Evolutionary conservation across 2,888 invertebrate genomes (phyloP).

Genomic region (Quadroppia sp.): DNA sequence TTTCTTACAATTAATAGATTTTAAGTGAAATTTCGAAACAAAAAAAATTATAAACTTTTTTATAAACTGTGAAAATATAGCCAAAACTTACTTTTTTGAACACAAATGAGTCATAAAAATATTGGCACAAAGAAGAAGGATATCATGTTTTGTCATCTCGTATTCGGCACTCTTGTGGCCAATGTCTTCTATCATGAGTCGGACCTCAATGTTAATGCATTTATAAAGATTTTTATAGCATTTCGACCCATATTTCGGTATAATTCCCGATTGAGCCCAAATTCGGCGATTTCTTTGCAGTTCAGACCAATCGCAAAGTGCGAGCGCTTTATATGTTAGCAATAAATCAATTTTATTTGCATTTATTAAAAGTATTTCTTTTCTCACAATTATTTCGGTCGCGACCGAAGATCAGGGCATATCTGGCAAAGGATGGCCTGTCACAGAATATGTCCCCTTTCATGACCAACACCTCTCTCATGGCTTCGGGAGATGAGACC

Average conservation of each 20-base stretch:
- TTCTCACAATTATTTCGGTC: constrained; percentile 80
- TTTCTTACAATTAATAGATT: no score
- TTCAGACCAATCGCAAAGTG: constrained; percentile 80
- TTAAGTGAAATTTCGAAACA: no score
- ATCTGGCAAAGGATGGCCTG: constrained; percentile 73
- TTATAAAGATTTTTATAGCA: constrained; percentile 28
- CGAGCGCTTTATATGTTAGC: constrained; percentile 61
- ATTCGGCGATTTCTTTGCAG: constrained; percentile 73
- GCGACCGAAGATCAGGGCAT: constrained; percentile 75
- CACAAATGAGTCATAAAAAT: constrained; percentile 75
- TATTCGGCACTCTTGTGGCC: not conserved
- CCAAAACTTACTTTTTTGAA: constrained; percentile 11
- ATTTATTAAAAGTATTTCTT: no score
- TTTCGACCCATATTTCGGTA: constrained; percentile 39
- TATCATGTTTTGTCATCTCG: constrained; percentile 63
- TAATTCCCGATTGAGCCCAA: constrained; percentile 58
- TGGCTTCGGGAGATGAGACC: constrained; percentile 45
- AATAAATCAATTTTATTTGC: not conserved
- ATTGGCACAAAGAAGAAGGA: constrained; percentile 71
- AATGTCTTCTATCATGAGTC: not conserved
- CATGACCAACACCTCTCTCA: constrained; percentile 49
- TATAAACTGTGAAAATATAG: not conserved
- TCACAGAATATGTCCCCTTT: constrained; percentile 74
- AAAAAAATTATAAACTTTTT: not conserved
- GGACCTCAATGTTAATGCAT: constrained; percentile 27